Evolutionary conservation across 2,888 invertebrate genomes (phyloP).

Genomic region (Anagyrus pseudococci): DNA sequence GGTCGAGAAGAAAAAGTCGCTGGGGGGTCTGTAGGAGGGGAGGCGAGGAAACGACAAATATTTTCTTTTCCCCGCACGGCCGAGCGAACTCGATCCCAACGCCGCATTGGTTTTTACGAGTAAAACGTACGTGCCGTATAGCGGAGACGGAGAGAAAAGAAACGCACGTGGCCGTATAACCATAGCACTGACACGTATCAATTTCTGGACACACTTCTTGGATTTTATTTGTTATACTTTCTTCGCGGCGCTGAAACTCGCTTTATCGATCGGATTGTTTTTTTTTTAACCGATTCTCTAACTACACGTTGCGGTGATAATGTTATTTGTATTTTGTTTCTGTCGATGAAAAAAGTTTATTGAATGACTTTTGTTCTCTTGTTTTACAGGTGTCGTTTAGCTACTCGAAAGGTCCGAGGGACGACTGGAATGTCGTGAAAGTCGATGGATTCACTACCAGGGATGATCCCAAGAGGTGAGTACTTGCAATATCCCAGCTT

Average conservation of each 20-base stretch:
- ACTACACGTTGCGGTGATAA: background rate
- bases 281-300: background rate
- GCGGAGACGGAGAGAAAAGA: background rate
- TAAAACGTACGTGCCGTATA: background rate
- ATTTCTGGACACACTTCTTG: no score
- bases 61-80: slow-evolving; percentile 37
- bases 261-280: background rate
- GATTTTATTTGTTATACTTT: background rate
- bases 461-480: slow-evolving; percentile 84
- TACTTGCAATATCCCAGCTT: no score
- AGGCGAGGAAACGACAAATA: slow-evolving; percentile 39
- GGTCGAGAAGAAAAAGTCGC: no score
- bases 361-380: slow-evolving; percentile 26
- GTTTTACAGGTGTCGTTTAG: slow-evolving; percentile 82
- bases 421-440: slow-evolving; percentile 85
- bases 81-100: slow-evolving; percentile 39
- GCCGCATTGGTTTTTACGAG: background rate
- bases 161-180: background rate
- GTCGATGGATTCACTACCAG: slow-evolving; percentile 83
- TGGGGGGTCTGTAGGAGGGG: no score
- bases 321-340: background rate
- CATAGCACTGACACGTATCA: background rate
- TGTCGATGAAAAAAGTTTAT: no score
- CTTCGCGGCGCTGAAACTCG: background rate
- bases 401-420: slow-evolving; percentile 76